Percentiles rank a stretch among this genome's conserved stretches.
Conservation (phyloP, 2,888 invertebrate species). For the Epirrita christyi region DNA sequence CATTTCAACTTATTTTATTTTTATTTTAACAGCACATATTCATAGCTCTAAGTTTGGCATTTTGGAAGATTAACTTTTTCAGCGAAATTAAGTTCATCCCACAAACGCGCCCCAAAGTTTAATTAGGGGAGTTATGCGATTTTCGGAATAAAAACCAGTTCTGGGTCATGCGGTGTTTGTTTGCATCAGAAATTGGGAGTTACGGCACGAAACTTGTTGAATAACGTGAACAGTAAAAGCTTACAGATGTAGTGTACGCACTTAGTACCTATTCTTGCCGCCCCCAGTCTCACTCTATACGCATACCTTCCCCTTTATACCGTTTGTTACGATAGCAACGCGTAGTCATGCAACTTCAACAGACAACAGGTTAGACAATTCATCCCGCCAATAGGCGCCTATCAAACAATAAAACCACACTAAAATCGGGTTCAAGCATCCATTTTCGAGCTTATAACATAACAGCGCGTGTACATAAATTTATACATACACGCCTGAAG, state of each 20-base stretch:
- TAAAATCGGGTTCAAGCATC: too few species aligned
- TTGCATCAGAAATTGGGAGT: slow-evolving; percentile 34
- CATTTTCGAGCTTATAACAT: too few species aligned
- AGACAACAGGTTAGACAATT: too few species aligned
- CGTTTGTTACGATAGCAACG: too few species aligned
- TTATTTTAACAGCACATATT: slow-evolving; percentile 3
- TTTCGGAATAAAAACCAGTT: slow-evolving; percentile 31
- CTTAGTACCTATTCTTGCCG: too few species aligned
- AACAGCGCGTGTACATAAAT: too few species aligned
- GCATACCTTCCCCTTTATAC: too few species aligned
- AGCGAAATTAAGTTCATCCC: slow-evolving; percentile 43
- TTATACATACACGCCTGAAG: too few species aligned
- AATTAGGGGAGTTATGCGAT: slow-evolving; percentile 52
- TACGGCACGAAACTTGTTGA: slow-evolving; percentile 29
- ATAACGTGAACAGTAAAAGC: slow-evolving; percentile 30
- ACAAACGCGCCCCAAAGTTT: slow-evolving; percentile 43
- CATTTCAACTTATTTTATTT: neutral
- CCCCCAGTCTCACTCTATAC: too few species aligned
- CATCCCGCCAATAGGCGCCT: too few species aligned
- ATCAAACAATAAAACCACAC: too few species aligned
- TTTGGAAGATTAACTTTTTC: slow-evolving; percentile 39
- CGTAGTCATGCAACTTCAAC: too few species aligned
- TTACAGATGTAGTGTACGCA: neutral
- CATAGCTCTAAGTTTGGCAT: neutral
- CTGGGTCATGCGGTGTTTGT: slow-evolving; percentile 29